These are phyloP conservation scores for Acanthisitta chloris DNA, from an alignment of 2,113 vertebrate species.

Conservation along the genomic window DNA sequence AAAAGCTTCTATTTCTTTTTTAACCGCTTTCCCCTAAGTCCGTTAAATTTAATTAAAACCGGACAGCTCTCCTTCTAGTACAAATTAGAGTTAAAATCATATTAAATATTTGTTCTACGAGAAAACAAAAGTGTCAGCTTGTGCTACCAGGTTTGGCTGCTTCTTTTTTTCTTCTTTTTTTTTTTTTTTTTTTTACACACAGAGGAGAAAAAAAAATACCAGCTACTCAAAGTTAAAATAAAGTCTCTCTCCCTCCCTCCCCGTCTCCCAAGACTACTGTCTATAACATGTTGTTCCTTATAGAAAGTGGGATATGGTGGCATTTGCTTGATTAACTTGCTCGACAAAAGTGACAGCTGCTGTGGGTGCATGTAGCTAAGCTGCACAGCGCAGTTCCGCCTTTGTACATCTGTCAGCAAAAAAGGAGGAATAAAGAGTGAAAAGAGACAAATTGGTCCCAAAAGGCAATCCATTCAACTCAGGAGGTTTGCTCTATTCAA, in stretches of 20 bases:
- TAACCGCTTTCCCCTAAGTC: conserved; percentile 12
- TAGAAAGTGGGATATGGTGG: conserved; percentile 97
- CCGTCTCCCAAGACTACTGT: conserved; percentile 81
- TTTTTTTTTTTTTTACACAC: conserved; percentile 18
- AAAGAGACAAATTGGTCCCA: conserved; percentile 99
- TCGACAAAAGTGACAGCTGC: conserved; percentile 99
- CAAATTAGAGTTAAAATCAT: conserved; percentile 58
- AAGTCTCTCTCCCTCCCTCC: conserved; percentile 83
- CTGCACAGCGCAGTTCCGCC: conserved; percentile 97
- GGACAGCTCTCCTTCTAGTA: conserved; percentile 32
- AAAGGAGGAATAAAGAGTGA: conserved; percentile 96
- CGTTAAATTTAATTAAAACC: conserved; percentile 64
- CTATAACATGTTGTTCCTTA: conserved; percentile 90
- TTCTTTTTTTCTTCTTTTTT: not conserved
- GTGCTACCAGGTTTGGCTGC: conserved; percentile 39
- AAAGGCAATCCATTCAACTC: conserved; percentile 99
- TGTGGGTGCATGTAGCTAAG: conserved; percentile 95
- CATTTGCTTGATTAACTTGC: conserved; percentile 99
- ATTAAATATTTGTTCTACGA: conserved; percentile 56
- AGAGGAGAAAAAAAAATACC: conserved; percentile 47
- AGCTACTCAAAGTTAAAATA: conserved; percentile 84
- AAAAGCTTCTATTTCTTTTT: conserved; percentile 67
- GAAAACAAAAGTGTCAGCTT: conserved; percentile 62
- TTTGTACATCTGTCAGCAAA: conserved; percentile 99
- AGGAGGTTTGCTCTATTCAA: conserved; percentile 97